phyloP scores from a whole-genome alignment of 2,797 vertebrate species.

The Ctenopoma kingsleyae region DNA sequence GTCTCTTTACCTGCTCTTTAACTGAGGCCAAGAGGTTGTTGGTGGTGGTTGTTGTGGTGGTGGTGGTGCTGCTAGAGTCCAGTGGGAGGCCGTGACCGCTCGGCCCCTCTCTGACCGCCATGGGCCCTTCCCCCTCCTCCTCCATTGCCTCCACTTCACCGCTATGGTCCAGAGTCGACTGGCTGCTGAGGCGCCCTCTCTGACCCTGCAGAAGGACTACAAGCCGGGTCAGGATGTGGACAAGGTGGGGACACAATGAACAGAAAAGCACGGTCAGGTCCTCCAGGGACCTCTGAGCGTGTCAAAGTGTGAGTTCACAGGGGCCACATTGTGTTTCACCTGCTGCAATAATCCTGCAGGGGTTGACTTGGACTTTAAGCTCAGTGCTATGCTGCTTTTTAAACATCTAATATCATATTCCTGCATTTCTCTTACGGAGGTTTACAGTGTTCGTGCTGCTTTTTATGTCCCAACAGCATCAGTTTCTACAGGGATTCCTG shows the following conservation, averaged over 20 bases:
- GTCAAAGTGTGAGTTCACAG: constrained; percentile 25
- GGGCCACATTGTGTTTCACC: constrained; percentile 20
- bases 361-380: constrained; percentile 25
- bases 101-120: constrained; percentile 83
- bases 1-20: constrained; percentile 92
- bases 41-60: constrained; percentile 84
- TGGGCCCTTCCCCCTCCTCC: constrained; percentile 83
- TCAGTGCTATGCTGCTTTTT: constrained; percentile 10
- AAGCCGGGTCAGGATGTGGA: constrained; percentile 55
- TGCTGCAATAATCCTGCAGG: constrained; percentile 23
- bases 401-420: constrained; percentile 8
- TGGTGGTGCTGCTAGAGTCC: constrained; percentile 81
- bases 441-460: neutral
- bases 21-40: constrained; percentile 97
- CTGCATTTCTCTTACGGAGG: neutral
- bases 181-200: constrained; percentile 63
- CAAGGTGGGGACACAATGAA: constrained; percentile 15
- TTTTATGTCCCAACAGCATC: constrained; percentile 5
- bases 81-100: constrained; percentile 85
- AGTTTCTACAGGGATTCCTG: neutral
- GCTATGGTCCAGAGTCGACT: constrained; percentile 48
- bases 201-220: constrained; percentile 62
- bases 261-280: constrained; percentile 18
- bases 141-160: constrained; percentile 89
- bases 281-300: neutral